These are phyloP conservation scores for Staurois parvus DNA, from an alignment of 2,797 vertebrate genomes.

Conservation along the genomic window DNA sequence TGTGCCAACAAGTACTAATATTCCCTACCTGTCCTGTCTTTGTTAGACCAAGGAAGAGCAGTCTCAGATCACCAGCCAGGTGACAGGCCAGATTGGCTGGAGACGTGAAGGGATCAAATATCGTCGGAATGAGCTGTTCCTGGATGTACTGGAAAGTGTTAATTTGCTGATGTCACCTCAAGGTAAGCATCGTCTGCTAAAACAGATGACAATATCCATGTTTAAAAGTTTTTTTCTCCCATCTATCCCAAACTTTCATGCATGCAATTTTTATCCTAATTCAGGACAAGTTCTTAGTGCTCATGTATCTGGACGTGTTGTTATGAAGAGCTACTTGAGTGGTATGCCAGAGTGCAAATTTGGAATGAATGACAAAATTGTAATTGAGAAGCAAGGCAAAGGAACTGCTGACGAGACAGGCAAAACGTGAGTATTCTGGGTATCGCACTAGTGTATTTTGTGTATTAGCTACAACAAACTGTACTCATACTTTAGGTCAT, in stretches of 20 bases:
- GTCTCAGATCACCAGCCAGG: slow-evolving; percentile 99
- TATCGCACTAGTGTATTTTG: not conserved
- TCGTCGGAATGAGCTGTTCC: slow-evolving; percentile 95
- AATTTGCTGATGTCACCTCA: slow-evolving; percentile 98
- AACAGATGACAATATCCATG: not conserved
- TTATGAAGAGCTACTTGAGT: slow-evolving; percentile 99
- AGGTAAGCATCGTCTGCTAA: slow-evolving; percentile 74
- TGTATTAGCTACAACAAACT: not conserved
- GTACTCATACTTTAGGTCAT: too few species aligned
- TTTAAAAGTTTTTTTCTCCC: not conserved
- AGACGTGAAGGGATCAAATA: slow-evolving; percentile 98
- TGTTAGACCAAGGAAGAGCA: slow-evolving; percentile 96
- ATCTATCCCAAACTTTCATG: too few species aligned
- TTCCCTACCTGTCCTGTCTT: not conserved
- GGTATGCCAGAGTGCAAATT: slow-evolving; percentile 99
- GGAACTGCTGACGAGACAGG: slow-evolving; percentile 91
- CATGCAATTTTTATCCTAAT: not conserved
- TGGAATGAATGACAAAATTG: slow-evolving; percentile 99
- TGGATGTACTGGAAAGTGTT: slow-evolving; percentile 97
- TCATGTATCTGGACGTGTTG: slow-evolving; percentile 96
- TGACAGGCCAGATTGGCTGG: slow-evolving; percentile 98
- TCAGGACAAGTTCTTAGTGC: slow-evolving; percentile 97
- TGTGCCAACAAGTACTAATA: too few species aligned
- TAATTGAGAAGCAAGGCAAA: slow-evolving; percentile 98
- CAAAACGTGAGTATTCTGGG: slow-evolving; percentile 85